Evolutionary conservation across 2,113 vertebrate genomes (phyloP).

Genomic region (Pelmatolapia mariae): DNA sequence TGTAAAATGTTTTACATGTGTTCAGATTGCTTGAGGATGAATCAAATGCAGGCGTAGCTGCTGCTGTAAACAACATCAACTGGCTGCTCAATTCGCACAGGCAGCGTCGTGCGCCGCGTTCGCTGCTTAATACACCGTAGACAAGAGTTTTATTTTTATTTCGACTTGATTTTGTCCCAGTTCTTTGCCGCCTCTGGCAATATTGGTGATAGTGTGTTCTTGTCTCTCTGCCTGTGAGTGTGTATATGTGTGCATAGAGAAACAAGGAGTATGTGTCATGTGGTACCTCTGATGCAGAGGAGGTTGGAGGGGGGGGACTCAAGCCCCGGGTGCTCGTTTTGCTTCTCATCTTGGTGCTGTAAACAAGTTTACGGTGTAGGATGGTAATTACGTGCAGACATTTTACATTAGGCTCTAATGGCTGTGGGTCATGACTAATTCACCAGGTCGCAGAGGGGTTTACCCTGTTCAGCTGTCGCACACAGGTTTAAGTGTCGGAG

Average conservation of each 20-base stretch:
- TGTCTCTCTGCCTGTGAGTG: background rate
- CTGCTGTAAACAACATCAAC: constrained; percentile 28
- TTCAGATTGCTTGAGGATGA: background rate
- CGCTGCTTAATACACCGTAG: background rate
- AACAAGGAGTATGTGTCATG: background rate
- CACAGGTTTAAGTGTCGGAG: background rate
- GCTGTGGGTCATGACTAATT: constrained; percentile 60
- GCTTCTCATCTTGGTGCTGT: constrained; percentile 51
- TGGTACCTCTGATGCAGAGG: constrained; percentile 1
- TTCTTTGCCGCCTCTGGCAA: constrained; percentile 19
- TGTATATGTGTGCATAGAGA: background rate
- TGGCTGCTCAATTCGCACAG: constrained; percentile 7
- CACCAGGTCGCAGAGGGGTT: constrained; percentile 28
- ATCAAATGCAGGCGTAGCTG: background rate
- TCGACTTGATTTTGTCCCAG: constrained; percentile 29
- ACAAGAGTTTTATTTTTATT: constrained; percentile 39
- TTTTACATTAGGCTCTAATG: constrained; percentile 60
- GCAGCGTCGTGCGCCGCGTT: background rate
- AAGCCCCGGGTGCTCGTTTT: constrained; percentile 28
- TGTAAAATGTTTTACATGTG: background rate
- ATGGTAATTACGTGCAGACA: constrained; percentile 63
- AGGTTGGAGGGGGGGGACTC: background rate
- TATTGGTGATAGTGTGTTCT: constrained; percentile 1
- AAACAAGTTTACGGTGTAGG: constrained; percentile 57
- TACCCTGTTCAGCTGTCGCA: constrained; percentile 8